Evolutionary conservation across 1,140 invertebrate species (phyloP).

Genomic region (Drosophila orena): DNA sequence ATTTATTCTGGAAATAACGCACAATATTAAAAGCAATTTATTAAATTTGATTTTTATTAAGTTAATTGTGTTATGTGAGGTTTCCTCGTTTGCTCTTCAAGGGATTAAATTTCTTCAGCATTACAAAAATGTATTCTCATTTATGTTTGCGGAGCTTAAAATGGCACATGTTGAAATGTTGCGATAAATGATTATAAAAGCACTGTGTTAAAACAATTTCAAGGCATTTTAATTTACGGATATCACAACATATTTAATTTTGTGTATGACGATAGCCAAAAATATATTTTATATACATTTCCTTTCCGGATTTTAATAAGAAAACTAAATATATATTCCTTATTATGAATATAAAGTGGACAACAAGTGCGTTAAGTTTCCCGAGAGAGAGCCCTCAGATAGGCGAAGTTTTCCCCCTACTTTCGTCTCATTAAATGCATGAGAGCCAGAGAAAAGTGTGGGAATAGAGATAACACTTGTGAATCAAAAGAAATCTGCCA

Average conservation of each 20-base stretch:
- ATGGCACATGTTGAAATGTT: no score
- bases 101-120: constrained; percentile 44
- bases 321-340: background rate
- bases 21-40: constrained; percentile 69
- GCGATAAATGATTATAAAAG: no score
- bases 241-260: no score
- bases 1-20: constrained; percentile 55
- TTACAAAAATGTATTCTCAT: background rate
- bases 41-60: constrained; percentile 72
- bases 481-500: background rate
- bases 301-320: no score
- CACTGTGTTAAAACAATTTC: no score
- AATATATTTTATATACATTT: no score
- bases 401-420: background rate
- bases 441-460: background rate
- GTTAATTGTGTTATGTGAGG: constrained; percentile 52
- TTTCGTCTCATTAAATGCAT: background rate
- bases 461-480: background rate
- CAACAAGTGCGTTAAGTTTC: background rate
- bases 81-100: constrained; percentile 20
- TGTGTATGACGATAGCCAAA: no score
- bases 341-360: no score
- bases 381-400: background rate
- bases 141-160: background rate
- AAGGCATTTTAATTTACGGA: no score